These are phyloP conservation scores for Ictalurus furcatus DNA, from an alignment of 2,113 vertebrate genomes.

Conservation along the genomic window DNA sequence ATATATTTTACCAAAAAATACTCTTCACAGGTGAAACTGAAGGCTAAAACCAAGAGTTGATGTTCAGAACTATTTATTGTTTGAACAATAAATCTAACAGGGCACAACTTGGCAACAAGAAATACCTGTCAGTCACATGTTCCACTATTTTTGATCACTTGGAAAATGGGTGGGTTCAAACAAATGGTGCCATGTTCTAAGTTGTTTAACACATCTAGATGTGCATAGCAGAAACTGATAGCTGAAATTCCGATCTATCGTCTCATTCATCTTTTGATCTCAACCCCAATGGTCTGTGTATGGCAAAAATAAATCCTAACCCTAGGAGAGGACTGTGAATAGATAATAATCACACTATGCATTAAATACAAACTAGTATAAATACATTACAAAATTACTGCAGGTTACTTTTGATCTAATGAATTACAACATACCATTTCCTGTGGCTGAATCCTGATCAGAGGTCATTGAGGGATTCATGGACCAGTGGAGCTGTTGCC, in stretches of 20 bases:
- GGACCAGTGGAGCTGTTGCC: constrained; percentile 93
- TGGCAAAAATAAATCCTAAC: neutral
- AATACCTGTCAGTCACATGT: neutral
- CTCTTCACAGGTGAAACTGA: neutral
- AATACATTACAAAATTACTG: neutral
- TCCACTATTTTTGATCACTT: neutral
- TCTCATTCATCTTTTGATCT: neutral
- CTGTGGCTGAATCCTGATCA: constrained; percentile 66
- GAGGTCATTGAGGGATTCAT: constrained; percentile 85
- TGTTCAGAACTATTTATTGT: too few species aligned
- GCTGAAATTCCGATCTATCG: neutral
- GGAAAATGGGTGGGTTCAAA: too few species aligned
- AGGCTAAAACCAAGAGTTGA: neutral
- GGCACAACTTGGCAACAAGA: too few species aligned
- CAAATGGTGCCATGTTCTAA: neutral
- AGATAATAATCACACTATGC: neutral
- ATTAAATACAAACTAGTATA: neutral
- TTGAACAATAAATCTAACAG: too few species aligned
- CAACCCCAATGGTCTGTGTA: neutral
- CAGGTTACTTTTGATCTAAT: neutral
- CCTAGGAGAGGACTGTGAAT: neutral
- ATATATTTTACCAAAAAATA: neutral
- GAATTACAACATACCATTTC: constrained; percentile 70
- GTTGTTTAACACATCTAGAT: neutral
- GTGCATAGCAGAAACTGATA: too few species aligned